Conservation (phyloP, 2,113 vertebrate species). For the Mustela lutreola region DNA sequence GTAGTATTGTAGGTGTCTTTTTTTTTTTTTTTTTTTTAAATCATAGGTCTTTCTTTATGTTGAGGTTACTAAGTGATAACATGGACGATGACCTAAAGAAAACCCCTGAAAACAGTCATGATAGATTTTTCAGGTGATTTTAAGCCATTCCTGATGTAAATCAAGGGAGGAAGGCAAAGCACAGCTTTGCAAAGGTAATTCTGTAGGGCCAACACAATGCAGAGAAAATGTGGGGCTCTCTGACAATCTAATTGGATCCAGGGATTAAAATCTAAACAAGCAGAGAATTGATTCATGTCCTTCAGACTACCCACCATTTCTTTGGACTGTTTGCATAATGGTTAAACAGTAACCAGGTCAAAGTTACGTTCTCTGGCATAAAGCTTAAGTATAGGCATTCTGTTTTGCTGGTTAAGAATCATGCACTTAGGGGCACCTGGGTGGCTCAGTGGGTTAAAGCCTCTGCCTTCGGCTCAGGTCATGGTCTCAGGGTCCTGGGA, state of each 20-base stretch:
- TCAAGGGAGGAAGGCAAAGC: background rate
- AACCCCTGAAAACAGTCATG: background rate
- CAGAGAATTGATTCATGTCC: background rate
- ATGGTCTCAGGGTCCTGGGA: too few relatives aligned
- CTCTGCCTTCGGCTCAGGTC: too few relatives aligned
- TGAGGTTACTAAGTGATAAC: background rate
- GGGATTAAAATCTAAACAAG: background rate
- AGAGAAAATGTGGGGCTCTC: background rate
- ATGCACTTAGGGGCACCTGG: background rate
- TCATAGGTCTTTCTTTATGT: background rate
- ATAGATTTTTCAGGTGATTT: background rate
- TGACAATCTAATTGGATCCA: background rate
- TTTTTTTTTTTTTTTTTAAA: background rate
- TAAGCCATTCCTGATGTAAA: background rate
- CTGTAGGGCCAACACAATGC: rapidly evolving
- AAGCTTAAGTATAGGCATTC: background rate
- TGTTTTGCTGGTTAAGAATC: background rate
- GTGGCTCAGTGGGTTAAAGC: too few relatives aligned
- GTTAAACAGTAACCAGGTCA: background rate
- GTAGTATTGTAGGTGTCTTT: background rate
- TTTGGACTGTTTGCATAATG: background rate
- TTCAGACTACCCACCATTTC: background rate
- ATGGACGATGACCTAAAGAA: background rate
- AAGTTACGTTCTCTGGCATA: background rate
- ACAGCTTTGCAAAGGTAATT: background rate